These are phyloP conservation scores for Himalopsyche japonica DNA, from an alignment of 2,888 invertebrate genomes.

Conservation along the genomic window DNA sequence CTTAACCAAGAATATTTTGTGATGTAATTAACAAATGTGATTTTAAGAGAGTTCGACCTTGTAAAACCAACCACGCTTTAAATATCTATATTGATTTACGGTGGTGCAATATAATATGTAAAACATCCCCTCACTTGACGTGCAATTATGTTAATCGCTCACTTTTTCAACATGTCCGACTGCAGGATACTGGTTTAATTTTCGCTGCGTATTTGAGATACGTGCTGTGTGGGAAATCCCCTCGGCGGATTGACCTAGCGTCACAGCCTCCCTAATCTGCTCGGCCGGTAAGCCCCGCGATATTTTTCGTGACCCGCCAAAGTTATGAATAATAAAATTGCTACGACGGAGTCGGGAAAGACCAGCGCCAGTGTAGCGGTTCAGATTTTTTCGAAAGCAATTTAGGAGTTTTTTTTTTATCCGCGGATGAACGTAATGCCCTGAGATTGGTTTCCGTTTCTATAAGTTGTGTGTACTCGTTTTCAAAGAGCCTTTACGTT, in stretches of 20 bases:
- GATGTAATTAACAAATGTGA: no score
- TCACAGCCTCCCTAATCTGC: slow-evolving; percentile 21
- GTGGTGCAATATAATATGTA: no score
- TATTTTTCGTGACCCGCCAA: slow-evolving; percentile 30
- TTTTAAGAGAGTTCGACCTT: no score
- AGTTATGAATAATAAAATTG: slow-evolving; percentile 25
- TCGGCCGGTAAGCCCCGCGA: slow-evolving; percentile 17
- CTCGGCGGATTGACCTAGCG: slow-evolving; percentile 13
- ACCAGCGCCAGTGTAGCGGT: background rate
- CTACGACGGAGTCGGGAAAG: background rate
- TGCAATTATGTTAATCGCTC: no score
- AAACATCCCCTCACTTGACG: no score
- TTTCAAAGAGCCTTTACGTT: background rate
- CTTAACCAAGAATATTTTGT: no score
- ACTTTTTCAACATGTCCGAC: background rate
- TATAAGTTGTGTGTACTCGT: background rate
- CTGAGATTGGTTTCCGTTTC: background rate
- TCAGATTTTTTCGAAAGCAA: background rate
- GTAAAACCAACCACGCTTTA: no score
- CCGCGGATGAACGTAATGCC: background rate
- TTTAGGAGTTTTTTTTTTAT: background rate
- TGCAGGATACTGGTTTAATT: background rate
- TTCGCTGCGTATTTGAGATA: background rate
- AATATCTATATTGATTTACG: no score
- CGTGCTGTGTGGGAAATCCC: background rate